A percentile compares a stretch with the other conserved stretches of the same genome.
Evolutionary conservation across 2,888 invertebrate genomes (phyloP).

Genomic region (Lochmaea crataegi): DNA sequence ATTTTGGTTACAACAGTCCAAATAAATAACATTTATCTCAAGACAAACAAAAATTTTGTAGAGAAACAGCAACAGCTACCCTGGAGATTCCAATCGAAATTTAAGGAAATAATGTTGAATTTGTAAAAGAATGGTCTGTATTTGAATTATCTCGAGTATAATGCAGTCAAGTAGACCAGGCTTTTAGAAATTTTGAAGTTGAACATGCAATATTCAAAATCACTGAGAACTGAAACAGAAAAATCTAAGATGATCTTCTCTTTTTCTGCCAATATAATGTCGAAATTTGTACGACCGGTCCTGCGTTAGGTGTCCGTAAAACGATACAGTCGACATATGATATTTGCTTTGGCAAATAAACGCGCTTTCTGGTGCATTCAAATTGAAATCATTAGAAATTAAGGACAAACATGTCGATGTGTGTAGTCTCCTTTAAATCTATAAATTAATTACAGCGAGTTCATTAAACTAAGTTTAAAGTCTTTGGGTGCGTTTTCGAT

Average conservation of each 20-base stretch:
- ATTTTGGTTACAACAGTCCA: too few relatives aligned
- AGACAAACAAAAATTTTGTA: too few relatives aligned
- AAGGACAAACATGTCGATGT: conserved; percentile 41
- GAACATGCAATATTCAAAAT: not conserved
- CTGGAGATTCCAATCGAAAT: too few relatives aligned
- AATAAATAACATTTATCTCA: too few relatives aligned
- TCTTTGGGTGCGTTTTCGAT: conserved; percentile 2
- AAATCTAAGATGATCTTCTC: too few relatives aligned
- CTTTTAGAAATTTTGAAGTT: too few relatives aligned
- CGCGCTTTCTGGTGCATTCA: conserved; percentile 20
- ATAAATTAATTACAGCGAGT: conserved; percentile 8
- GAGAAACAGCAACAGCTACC: too few relatives aligned
- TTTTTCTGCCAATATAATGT: not conserved
- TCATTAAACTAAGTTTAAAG: conserved; percentile 9
- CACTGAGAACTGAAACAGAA: not conserved
- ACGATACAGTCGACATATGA: conserved; percentile 9
- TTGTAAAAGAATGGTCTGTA: too few relatives aligned
- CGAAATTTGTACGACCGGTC: not conserved
- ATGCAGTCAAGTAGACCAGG: too few relatives aligned
- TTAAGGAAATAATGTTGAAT: too few relatives aligned
- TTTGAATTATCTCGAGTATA: too few relatives aligned
- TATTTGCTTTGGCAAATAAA: conserved; percentile 18
- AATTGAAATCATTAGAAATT: conserved; percentile 43
- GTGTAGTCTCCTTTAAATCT: conserved; percentile 2
- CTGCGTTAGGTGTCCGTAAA: conserved; percentile 5